Evolutionary conservation across 2,888 invertebrate genomes (phyloP).

Genomic region (Campoplex capitator): DNA sequence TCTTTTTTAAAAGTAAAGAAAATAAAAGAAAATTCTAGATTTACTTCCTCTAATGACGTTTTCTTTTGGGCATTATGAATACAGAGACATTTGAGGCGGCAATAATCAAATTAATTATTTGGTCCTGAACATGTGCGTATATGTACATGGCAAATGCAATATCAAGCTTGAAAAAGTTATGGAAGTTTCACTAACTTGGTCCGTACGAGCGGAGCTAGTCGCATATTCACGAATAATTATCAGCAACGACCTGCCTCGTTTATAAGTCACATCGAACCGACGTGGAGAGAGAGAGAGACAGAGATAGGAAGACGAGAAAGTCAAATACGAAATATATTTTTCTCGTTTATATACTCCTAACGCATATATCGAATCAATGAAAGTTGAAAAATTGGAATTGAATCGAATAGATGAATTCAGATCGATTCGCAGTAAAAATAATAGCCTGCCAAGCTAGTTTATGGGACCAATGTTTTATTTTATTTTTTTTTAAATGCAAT

Average conservation of each 20-base stretch:
- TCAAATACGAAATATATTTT: background rate
- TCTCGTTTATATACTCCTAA: background rate
- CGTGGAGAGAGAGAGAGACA: slow-evolving; percentile 2
- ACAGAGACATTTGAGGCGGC: no score
- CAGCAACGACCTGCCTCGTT: slow-evolving; percentile 30
- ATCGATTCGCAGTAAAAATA: background rate
- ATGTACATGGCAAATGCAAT: slow-evolving; percentile 9
- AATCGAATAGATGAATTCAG: background rate
- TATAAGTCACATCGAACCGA: slow-evolving; percentile 42
- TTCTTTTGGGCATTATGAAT: no score
- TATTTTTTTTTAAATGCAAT: background rate
- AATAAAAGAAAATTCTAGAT: no score
- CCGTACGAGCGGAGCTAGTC: slow-evolving; percentile 17
- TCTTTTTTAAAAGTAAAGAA: no score
- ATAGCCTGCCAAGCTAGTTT: background rate
- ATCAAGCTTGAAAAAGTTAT: slow-evolving; percentile 10
- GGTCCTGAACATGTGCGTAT: background rate
- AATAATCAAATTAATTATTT: no score
- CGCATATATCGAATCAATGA: background rate
- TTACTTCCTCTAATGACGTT: no score
- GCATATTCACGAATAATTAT: slow-evolving; percentile 61
- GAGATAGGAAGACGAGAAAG: background rate
- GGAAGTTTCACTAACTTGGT: slow-evolving; percentile 31
- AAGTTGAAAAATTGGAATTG: background rate
- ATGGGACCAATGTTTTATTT: background rate